A percentile compares a stretch with the other conserved stretches of the same genome.
Conservation (phyloP, 2,113 vertebrate genomes). For the Prinia subflava region DNA sequence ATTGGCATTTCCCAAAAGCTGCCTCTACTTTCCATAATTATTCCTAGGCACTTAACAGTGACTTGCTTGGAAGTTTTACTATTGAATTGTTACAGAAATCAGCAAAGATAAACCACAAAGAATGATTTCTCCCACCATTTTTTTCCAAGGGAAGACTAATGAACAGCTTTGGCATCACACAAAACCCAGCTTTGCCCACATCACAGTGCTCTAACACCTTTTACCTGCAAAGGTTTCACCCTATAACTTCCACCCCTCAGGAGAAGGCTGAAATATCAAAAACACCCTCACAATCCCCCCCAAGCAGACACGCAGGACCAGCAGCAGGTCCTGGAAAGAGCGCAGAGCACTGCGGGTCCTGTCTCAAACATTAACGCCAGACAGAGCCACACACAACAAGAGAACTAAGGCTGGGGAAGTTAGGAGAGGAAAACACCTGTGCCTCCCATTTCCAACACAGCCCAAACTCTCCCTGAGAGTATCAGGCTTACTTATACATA, state of each 20-base stretch:
- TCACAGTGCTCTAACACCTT: background rate
- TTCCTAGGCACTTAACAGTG: no score
- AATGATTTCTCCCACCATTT: background rate
- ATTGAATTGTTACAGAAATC: background rate
- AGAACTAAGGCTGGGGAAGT: background rate
- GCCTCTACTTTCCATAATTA: background rate
- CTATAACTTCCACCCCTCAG: no score
- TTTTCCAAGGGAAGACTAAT: background rate
- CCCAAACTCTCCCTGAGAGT: background rate
- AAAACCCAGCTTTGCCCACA: background rate
- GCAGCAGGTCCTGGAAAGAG: background rate
- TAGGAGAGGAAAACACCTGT: background rate
- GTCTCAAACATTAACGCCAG: no score
- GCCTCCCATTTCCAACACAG: background rate
- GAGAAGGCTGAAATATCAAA: background rate
- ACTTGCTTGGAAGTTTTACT: background rate
- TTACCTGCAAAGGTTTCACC: background rate
- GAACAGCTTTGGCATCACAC: background rate
- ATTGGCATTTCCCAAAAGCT: background rate
- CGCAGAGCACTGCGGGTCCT: background rate
- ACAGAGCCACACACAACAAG: background rate
- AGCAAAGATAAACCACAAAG: background rate
- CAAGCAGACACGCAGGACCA: background rate
- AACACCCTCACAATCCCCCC: background rate
- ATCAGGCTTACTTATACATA: no score